These are phyloP conservation scores for Tetraodon nigroviridis DNA, from an alignment of 2,113 vertebrate species.

Conservation along the genomic window DNA sequence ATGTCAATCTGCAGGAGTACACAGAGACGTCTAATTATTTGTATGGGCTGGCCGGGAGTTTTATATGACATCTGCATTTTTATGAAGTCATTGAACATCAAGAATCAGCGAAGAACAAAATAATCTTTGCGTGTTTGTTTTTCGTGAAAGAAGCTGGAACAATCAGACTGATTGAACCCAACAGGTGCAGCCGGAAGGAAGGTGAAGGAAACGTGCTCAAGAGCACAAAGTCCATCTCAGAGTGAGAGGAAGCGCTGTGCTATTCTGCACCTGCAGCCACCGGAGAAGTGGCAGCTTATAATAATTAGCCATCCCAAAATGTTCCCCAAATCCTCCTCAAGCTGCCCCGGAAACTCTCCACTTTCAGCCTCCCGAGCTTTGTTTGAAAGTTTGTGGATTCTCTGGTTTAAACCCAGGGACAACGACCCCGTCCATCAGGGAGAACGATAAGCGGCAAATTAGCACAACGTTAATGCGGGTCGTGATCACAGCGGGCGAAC, in stretches of 20 bases:
- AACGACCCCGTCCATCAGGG: slow-evolving; percentile 20
- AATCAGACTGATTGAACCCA: too few species aligned
- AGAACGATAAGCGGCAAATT: slow-evolving; percentile 56
- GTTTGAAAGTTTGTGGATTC: slow-evolving; percentile 34
- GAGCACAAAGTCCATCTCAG: slow-evolving; percentile 1
- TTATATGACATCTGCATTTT: too few species aligned
- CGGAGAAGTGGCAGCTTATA: slow-evolving; percentile 22
- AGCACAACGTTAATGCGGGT: slow-evolving; percentile 55
- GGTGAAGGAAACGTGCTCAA: slow-evolving; percentile 8
- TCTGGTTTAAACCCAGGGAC: slow-evolving; percentile 43
- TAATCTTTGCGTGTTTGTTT: too few species aligned
- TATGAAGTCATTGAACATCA: too few species aligned
- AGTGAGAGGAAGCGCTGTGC: slow-evolving; percentile 3
- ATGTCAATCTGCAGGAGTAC: too few species aligned
- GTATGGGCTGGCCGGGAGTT: too few species aligned
- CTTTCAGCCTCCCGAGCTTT: neutral
- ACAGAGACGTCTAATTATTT: neutral
- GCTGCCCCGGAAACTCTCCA: slow-evolving; percentile 6
- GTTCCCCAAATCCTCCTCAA: slow-evolving; percentile 13
- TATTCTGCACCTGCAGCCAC: slow-evolving; percentile 52
- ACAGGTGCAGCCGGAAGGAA: neutral
- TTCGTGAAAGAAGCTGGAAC: too few species aligned
- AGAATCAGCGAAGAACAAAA: too few species aligned
- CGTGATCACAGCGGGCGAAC: slow-evolving; percentile 53
- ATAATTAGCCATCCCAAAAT: slow-evolving; percentile 46